Evolutionary conservation across 2,888 invertebrate genomes (phyloP).

Genomic region (Exephanes ischioxanthus): DNA sequence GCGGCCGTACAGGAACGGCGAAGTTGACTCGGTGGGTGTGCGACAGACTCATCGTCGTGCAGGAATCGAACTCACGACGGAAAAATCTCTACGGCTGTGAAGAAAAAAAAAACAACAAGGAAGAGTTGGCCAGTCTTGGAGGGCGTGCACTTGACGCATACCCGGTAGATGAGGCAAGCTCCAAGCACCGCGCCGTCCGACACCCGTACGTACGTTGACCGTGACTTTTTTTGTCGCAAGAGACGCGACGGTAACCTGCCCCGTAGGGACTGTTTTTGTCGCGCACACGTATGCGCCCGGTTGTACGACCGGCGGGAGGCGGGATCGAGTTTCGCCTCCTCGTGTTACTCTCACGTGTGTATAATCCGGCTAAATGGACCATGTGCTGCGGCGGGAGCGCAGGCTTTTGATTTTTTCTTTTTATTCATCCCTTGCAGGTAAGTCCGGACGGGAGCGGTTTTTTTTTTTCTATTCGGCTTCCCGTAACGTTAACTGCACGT

Average conservation of each 20-base stretch:
- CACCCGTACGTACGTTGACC: slow-evolving; percentile 22
- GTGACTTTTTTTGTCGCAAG: slow-evolving; percentile 31
- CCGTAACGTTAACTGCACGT: background rate
- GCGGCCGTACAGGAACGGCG: no score
- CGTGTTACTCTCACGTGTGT: slow-evolving; percentile 31
- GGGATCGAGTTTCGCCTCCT: slow-evolving; percentile 28
- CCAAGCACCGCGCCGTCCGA: background rate
- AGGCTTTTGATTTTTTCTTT: slow-evolving; percentile 8
- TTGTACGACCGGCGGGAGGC: background rate
- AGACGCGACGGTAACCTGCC: slow-evolving; percentile 10
- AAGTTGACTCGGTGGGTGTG: slow-evolving; percentile 28
- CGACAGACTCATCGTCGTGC: slow-evolving; percentile 35
- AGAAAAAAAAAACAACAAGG: background rate
- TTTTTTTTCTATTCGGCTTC: background rate
- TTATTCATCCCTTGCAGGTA: background rate
- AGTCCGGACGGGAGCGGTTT: background rate
- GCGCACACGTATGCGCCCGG: background rate
- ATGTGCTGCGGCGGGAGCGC: background rate
- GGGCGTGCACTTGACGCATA: slow-evolving; percentile 12
- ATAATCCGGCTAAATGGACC: slow-evolving; percentile 38
- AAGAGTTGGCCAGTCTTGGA: background rate
- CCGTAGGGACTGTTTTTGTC: slow-evolving; percentile 11
- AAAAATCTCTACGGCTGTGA: background rate
- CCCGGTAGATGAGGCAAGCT: slow-evolving; percentile 26
- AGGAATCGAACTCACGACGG: slow-evolving; percentile 39